These are phyloP conservation scores for Alca torda DNA, from an alignment of 2,797 vertebrate genomes.

Conservation along the genomic window DNA sequence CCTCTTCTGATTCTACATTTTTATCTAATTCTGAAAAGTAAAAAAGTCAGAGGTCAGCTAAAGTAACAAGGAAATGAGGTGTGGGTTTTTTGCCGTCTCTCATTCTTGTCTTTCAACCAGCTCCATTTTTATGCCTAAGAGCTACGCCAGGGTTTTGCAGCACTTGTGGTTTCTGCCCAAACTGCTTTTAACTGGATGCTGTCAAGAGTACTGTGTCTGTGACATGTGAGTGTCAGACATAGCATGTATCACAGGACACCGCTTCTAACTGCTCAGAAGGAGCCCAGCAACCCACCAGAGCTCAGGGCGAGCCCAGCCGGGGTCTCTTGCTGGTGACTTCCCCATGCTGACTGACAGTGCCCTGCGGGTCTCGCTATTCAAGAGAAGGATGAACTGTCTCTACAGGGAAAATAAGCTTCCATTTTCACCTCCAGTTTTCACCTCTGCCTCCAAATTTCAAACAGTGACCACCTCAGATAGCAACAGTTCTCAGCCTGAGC, in stretches of 20 bases:
- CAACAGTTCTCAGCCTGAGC: background rate
- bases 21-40: background rate
- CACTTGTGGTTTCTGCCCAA: background rate
- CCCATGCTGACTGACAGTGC: background rate
- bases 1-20: background rate
- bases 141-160: background rate
- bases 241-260: background rate
- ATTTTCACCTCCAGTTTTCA: background rate
- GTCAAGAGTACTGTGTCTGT: background rate
- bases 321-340: background rate
- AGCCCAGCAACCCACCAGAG: background rate
- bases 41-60: background rate
- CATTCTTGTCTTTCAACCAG: background rate
- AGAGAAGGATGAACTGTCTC: background rate
- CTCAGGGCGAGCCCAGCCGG: background rate
- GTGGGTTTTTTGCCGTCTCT: background rate
- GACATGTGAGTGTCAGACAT: background rate
- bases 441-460: background rate
- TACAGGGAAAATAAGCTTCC: background rate
- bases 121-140: background rate
- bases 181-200: background rate
- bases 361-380: background rate
- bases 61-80: background rate
- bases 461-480: background rate
- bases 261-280: background rate